Base-by-base conservation (phyloP, 2,888 invertebrate species). In the Chesias legatella region DNA sequence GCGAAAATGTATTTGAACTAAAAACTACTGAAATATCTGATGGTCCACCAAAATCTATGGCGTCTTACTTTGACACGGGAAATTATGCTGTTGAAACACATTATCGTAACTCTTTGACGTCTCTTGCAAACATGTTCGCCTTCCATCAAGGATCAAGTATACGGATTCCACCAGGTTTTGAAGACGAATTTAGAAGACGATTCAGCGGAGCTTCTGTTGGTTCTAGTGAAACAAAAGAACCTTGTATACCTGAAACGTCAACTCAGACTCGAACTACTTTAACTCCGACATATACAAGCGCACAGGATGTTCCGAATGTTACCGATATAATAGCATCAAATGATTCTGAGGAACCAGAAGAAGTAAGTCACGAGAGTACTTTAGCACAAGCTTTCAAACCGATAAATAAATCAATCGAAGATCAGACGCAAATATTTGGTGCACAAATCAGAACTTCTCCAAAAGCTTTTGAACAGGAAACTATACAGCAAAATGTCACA, bases 11-110 rank as follows among this genome's bases (percentile, higher is more conserved):
- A 21, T 30, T 32, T 17, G 40, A 35, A 6, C 47, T 33, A 31
- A 36, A 27, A n/a, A 28, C 6, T 9, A 1, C 21, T 11, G 31
- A 27, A 10, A 8, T 20, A 3, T 36, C 7, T 13, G 57, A 54
- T 1, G 74, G 67, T 37, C 75, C 77, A 9, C 67, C 73, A 0
- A 60, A 77, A 9, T 67, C 72, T 4, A 78, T 85, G 54, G 76
- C 82, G 3, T 88, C 88, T 0, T 88, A 86, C 51, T 86, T 86
- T 21, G 86, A 88, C 37, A 88, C 86, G 0, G 86, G 88, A 1
- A 86, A 88, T 40, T 86, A 79, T 49, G 86, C 88, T 0, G 86
- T 67, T 7, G 88, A 86, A 32, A 73, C 76, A 21, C 79, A 86
- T 51, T 84, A 76, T 26, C 72, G 60, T 34, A 85, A 85, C 24